Base-by-base conservation (phyloP, 1,140 invertebrate species). In the Sesamia nonagrioides region DNA sequence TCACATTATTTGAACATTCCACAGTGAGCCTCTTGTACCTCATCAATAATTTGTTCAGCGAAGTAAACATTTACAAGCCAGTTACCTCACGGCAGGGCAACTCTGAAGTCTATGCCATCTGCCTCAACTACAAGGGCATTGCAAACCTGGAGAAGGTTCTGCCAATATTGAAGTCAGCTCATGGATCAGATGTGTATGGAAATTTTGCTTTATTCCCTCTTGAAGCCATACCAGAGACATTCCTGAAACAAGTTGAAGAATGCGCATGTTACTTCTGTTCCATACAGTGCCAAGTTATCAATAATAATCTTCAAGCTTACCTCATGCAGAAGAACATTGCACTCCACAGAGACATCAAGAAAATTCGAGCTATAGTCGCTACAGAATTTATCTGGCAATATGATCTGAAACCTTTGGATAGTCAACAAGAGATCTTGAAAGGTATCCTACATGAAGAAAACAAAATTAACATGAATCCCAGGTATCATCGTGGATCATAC, bases 21-120 rank as follows among this genome's bases (percentile, higher is more conserved):
- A 97, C 98, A 2, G 95, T 99, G 0, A 97, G 96, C 71, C 88
- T 99, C 2, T 87, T 99, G 27, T 99, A 98, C 89, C 90, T 99
- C 1, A 95, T 99, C 0, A 96, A 96, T 82, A 97, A 97, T 85
- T 88, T 96, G 18, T 99, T 99, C 91, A 84, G 95, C 21, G 88
- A 97, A 83, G 96, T 99, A 0, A 93, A 96, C 78, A 94, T 98
- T 5, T 98, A 97, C 83, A 99, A 99, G 91, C 99, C 99, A 8
- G 97, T 96, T 0, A 98, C 98, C 0, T 99, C 98, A 54, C 98
- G 98, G 90, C 96, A 97, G 88, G 98, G 98, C 11, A 99, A 99
- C 92, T 99, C 98, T 0, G 99, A 99, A 93, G 96, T 98, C 0
- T 99, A 99, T 92, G 95, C 98, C 0, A 95, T 99, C 11, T 98